Base-by-base conservation (phyloP, 2,113 vertebrate species). In the Paradoxurus hermaphroditus region DNA sequence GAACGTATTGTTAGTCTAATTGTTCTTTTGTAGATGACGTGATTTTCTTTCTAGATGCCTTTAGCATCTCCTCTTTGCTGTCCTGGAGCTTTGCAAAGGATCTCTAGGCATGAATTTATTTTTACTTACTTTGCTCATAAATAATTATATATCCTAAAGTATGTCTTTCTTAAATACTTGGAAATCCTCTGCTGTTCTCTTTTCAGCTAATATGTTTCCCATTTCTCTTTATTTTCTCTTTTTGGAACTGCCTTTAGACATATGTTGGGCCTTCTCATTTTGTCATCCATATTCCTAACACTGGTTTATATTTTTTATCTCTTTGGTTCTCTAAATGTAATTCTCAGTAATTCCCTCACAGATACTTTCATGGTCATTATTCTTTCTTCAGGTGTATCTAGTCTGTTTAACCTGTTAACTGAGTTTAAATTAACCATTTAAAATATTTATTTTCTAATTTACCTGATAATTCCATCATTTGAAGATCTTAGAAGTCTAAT, bases 391-490 rank as follows among this genome's bases (percentile, higher is more conserved):
- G 1, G 72, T 93, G 7, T 90, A 78, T 63, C 49, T 94, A 70
- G 84, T 75, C 53, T 86, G 15, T 77, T 91, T 87, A 75, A 81
- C 11, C 3, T 62, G 2, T 27, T 83, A 27, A 62, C 29, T 75
- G 25, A 86, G 34, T 84, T 90, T 73, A 25, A 56, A 68, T 19
- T 41, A 79, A 6, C 23, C 41, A 65, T 93, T 91, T 87, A 49
- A 91, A 95, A 31, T 59, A 63, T 91, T 94, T 81, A 63, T 82
- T 93, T 96, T 95, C 29, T 62, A 59, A 49, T 63, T 72, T 93
- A 14, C 10, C 25, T 53, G 6, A 65, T 70, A 87, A 34, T 67
- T 46, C 44, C 15, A 86, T 67, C 23, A 70, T 65, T 92, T 31
- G 7, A 84, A 84, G 16, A 3, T 62, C 41, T 78, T 79, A 86